Evolutionary conservation across 2,113 vertebrate genomes (phyloP), one percentile per base, ranked within the genome.

Genomic region (Poicephalus meyeri): DNA sequence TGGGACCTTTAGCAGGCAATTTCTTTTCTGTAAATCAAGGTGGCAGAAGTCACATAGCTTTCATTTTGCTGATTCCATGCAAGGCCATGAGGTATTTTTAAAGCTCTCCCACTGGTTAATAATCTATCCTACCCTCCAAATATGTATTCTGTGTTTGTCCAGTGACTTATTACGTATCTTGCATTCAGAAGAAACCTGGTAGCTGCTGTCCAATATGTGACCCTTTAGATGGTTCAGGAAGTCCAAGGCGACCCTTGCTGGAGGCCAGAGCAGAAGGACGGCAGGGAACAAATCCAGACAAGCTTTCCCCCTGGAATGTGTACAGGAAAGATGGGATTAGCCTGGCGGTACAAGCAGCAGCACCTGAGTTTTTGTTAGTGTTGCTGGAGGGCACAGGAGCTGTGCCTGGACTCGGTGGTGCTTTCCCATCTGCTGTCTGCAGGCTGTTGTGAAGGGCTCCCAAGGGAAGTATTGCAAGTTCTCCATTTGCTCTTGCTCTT

Each of bases 1-100:
- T 31, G 83, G 78, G 65, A 83, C 78, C 58, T 96, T 89, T 46
- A 80, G 82, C 93, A 96, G 46, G 80, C 61, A 86, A 56, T 92
- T 92, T 95, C 5, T 88, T 85, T 88, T 50, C 68, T 70, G 19
- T 81, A 2, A 77, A 86, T 88, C 1, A 33, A 79, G 29, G 86
- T 85, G 74, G 28, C 8, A 13, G 63, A 77, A 92, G 77, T 88
- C 39, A 53, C 49, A 55, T 29, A 50, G 16, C 5, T 23, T 92
- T 85, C 31, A 24, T 55, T 88, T 80, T 78, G 37, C 61, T 49
- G 68, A 63, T 81, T 79, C 47, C 17, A 7, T 53, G 53, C 10
- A 73, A 76, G 8, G 19, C 35, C 25, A 55, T 77, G 82, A 60
- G 55, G 12, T 41, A 23, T 72, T 66, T 71, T 46, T 70, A 63